phyloP scores from a whole-genome alignment of 2,888 invertebrate genomes.

The Ochropleura leucogaster region DNA sequence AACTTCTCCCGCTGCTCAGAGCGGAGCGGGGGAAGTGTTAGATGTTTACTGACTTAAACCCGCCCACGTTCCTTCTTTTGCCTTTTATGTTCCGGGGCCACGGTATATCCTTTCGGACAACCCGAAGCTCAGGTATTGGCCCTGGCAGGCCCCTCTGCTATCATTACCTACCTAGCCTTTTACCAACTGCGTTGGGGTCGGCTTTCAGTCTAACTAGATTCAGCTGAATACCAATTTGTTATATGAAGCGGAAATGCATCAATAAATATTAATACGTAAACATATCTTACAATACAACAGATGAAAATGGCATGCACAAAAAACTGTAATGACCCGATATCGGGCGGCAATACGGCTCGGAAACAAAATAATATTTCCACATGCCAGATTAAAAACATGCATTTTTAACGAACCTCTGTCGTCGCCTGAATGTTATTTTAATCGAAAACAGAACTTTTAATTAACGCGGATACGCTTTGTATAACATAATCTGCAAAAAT shows the following conservation, averaged over 20 bases:
- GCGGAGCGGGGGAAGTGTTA: too few relatives aligned
- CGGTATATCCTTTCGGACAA: too few relatives aligned
- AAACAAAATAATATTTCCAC: conserved; percentile 58
- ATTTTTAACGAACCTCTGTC: conserved; percentile 64
- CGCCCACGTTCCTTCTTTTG: too few relatives aligned
- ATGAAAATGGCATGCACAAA: conserved; percentile 42
- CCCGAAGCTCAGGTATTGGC: too few relatives aligned
- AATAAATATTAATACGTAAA: conserved; percentile 24
- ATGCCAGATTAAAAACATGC: conserved; percentile 65
- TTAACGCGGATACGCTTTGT: conserved; percentile 54
- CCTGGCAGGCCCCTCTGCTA: too few relatives aligned
- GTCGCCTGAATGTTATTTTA: conserved; percentile 57
- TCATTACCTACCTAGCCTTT: too few relatives aligned
- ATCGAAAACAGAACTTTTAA: conserved; percentile 64
- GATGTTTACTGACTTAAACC: too few relatives aligned
- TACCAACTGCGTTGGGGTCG: too few relatives aligned
- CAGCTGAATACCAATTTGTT: too few relatives aligned
- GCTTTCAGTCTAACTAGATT: too few relatives aligned
- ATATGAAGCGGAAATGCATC: not conserved
- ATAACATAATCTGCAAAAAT: conserved; percentile 49
- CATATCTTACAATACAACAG: conserved; percentile 23
- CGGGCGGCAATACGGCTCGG: conserved; percentile 35
- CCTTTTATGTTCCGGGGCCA: too few relatives aligned
- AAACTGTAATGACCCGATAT: conserved; percentile 40
- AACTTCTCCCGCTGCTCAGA: too few relatives aligned